phyloP scores from a whole-genome alignment of 2,797 vertebrate genomes.

The Peromyscus nudipes region DNA sequence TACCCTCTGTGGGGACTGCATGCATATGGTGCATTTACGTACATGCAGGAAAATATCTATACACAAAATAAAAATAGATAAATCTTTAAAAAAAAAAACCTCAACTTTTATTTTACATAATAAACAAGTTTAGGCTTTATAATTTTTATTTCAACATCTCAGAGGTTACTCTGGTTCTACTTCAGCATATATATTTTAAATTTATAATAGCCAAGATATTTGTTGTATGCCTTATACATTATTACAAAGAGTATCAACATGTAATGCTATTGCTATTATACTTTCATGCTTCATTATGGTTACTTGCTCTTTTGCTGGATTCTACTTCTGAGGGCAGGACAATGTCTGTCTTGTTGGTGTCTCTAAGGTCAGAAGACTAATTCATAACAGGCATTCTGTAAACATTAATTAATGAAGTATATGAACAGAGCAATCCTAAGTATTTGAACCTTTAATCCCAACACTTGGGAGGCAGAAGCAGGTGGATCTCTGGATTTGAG shows the following conservation, averaged over 20 bases:
- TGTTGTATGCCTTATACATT: background rate
- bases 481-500: background rate
- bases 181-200: slow-evolving; percentile 60
- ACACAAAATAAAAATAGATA: background rate
- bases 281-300: background rate
- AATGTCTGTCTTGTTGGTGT: background rate
- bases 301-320: background rate
- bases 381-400: background rate
- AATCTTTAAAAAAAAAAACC: background rate
- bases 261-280: background rate
- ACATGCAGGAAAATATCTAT: background rate
- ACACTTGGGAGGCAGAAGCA: background rate
- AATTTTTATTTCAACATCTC: slow-evolving; percentile 27
- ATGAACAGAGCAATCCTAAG: background rate
- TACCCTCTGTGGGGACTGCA: background rate
- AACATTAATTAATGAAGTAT: background rate
- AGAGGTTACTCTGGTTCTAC: background rate
- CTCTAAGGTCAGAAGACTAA: background rate
- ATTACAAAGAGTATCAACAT: background rate
- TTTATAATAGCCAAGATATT: slow-evolving; percentile 21
- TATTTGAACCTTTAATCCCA: background rate
- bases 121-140: slow-evolving; percentile 37
- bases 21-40: background rate
- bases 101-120: slow-evolving; percentile 37
- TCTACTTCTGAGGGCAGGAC: slow-evolving; percentile 36